Conservation (phyloP, 2,113 vertebrate species). For the Sminthopsis crassicaudata region DNA sequence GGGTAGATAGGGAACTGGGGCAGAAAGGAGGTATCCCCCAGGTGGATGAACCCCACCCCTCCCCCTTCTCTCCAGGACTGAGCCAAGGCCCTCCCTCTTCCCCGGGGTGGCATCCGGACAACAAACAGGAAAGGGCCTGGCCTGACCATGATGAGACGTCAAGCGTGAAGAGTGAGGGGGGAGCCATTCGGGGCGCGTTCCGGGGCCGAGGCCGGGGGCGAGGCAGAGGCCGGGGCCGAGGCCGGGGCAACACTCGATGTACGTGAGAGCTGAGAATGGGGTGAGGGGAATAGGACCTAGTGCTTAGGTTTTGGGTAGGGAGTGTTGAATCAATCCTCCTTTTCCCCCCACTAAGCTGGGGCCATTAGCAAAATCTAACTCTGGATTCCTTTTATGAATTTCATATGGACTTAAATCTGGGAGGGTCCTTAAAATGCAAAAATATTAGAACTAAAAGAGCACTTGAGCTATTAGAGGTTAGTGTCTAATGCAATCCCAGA, state of each 20-base stretch:
- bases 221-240: constrained; percentile 92
- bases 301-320: neutral
- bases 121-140: constrained; percentile 94
- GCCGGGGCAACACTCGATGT: constrained; percentile 90
- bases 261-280: constrained; percentile 66
- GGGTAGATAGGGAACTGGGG: neutral
- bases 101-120: constrained; percentile 94
- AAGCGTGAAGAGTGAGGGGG: constrained; percentile 98
- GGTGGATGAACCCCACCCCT: neutral
- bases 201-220: constrained; percentile 93
- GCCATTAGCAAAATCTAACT: neutral
- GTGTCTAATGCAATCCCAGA: neutral
- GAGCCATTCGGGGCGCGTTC: constrained; percentile 93
- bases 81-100: constrained; percentile 50
- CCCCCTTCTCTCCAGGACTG: constrained; percentile 7
- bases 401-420: neutral
- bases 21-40: neutral
- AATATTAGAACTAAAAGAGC: neutral
- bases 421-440: neutral
- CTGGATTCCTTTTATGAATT: neutral
- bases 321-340: neutral
- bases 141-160: constrained; percentile 96
- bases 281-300: constrained; percentile 53
- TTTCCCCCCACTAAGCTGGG: neutral
- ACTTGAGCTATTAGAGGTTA: neutral